Evolutionary conservation across 2,797 vertebrate species (phyloP), one percentile per base, ranked within the genome.

Genomic region (Sebastes nivosus): DNA sequence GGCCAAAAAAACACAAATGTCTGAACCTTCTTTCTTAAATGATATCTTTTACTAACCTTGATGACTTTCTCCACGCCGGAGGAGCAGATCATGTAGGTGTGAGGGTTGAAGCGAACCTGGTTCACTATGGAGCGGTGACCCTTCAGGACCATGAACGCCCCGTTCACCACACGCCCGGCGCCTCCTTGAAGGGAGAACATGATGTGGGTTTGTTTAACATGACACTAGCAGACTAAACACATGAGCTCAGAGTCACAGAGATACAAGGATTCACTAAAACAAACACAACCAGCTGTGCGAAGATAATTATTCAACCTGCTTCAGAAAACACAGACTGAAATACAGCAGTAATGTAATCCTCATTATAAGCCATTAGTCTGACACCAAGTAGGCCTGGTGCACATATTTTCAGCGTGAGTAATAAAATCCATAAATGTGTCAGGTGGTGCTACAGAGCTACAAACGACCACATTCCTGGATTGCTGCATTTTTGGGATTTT

Each of bases 41-140:
- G 12, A 11, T 18, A 1, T 66, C 0, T 1, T 6, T 46, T 18
- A 83, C 92, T 83, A 67, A 99, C 99, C 98, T 99, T 99, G 95
- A 99, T 99, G 89, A 99, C 98, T 92, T 99, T 99, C 95, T 99
- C 99, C 80, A 99, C 99, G 0, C 99, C 99, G 0, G 99, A 99
- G 75, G 98, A 99, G 92, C 99, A 99, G 95, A 99, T 99, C 98
- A 99, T 99, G 94, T 99, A 99, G 72, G 97, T 98, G 86, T 99
- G 96, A 30, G 98, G 98, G 91, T 99, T 99, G 94, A 99, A 99
- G 66, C 98, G 97, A 61, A 99, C 99, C 93, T 99, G 99, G 95
- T 99, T 99, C 67, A 99, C 98, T 32, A 99, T 99, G 72, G 99
- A 99, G 8, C 99, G 97, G 91, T 99, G 99, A 70, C 99, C 99